These are phyloP conservation scores for Euplagia quadripunctaria DNA, from an alignment of 2,888 invertebrate species.

Conservation along the genomic window DNA sequence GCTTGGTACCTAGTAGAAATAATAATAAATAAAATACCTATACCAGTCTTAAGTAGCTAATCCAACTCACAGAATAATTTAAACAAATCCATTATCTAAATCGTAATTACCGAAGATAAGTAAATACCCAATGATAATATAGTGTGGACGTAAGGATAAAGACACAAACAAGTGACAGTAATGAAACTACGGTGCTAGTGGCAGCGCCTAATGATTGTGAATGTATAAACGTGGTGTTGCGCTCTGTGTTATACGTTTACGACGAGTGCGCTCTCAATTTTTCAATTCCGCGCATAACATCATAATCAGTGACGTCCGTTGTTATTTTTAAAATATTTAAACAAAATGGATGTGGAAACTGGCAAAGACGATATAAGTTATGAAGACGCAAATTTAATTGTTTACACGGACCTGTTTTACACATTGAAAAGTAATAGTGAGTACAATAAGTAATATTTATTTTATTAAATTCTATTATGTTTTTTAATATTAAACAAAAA, in stretches of 20 bases:
- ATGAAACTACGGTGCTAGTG: conserved; percentile 16
- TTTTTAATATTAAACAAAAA: no score
- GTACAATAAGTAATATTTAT: conserved; percentile 17
- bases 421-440: conserved; percentile 35
- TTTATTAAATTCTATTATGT: background rate
- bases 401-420: conserved; percentile 59
- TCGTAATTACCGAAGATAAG: background rate
- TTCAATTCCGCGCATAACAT: conserved; percentile 65
- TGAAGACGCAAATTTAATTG: conserved; percentile 72
- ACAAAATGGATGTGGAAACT: conserved; percentile 73
- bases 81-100: conserved; percentile 2
- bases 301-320: conserved; percentile 56
- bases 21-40: background rate
- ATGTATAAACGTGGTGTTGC: conserved; percentile 25
- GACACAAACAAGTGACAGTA: conserved; percentile 7
- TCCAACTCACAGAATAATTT: conserved; percentile 3
- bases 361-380: conserved; percentile 71
- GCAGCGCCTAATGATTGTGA: conserved; percentile 24
- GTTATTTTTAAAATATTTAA: conserved; percentile 23
- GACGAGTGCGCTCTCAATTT: conserved; percentile 58
- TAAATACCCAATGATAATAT: conserved; percentile 1
- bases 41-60: background rate
- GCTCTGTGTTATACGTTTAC: background rate
- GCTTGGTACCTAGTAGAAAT: no score
- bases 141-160: conserved; percentile 1